These are phyloP conservation scores for Merops nubicus DNA, from an alignment of 2,113 vertebrate genomes.

Conservation along the genomic window DNA sequence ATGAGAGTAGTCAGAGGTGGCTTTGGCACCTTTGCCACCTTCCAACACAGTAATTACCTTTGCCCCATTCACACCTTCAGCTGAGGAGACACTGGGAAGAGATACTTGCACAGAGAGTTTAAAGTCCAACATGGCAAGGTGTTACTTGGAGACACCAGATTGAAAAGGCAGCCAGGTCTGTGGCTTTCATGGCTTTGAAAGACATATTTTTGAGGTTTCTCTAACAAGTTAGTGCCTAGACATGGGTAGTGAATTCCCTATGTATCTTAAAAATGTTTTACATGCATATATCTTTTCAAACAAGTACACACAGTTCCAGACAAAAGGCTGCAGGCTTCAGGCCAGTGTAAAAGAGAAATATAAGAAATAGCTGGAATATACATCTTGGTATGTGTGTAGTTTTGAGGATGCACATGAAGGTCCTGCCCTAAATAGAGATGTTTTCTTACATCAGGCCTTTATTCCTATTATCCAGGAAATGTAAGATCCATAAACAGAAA, in stretches of 20 bases:
- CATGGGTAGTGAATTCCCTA: neutral
- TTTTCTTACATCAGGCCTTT: neutral
- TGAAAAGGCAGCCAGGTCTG: neutral
- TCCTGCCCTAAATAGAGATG: neutral
- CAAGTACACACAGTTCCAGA: neutral
- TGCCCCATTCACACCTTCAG: neutral
- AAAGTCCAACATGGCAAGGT: neutral
- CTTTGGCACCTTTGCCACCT: neutral
- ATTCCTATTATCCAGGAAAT: neutral
- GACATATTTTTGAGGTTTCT: neutral
- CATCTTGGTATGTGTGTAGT: neutral
- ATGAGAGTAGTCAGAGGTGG: neutral
- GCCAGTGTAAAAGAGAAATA: neutral
- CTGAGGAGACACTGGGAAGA: neutral
- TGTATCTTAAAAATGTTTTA: neutral
- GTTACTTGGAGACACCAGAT: neutral
- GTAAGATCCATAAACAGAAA: neutral
- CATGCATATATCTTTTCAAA: neutral
- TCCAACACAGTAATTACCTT: neutral
- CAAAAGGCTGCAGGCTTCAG: neutral
- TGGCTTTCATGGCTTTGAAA: neutral
- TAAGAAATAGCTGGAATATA: neutral
- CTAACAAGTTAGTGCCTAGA: neutral
- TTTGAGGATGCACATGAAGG: neutral
- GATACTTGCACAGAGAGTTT: neutral